Evolutionary conservation across 2,797 vertebrate species (phyloP).

Genomic region (Darevskia nairensis): DNA sequence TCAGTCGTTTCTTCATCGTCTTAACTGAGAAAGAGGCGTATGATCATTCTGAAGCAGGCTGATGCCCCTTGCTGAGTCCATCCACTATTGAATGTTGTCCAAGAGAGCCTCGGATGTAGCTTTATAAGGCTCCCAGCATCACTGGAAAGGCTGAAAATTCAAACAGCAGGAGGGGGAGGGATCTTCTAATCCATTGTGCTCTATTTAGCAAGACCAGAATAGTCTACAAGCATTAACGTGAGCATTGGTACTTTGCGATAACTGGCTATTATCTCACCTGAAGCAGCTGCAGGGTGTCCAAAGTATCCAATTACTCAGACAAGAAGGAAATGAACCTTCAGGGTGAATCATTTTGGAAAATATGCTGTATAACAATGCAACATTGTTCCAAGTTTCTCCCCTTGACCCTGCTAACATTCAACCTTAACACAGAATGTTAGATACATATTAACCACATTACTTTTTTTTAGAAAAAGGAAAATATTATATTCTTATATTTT

Average conservation of each 20-base stretch:
- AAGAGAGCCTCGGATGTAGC: slow-evolving; percentile 45
- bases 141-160: slow-evolving; percentile 60
- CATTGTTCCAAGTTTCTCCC: slow-evolving; percentile 48
- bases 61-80: slow-evolving; percentile 67
- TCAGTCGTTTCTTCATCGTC: slow-evolving; percentile 63
- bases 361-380: slow-evolving; percentile 57
- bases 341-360: slow-evolving; percentile 42
- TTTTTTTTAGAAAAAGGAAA: neutral
- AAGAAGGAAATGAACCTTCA: slow-evolving; percentile 39
- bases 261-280: slow-evolving; percentile 65
- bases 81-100: slow-evolving; percentile 53
- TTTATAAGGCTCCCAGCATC: slow-evolving; percentile 57
- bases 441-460: slow-evolving; percentile 20
- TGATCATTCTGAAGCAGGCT: slow-evolving; percentile 67
- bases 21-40: slow-evolving; percentile 63
- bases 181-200: slow-evolving; percentile 71
- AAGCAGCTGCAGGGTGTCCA: slow-evolving; percentile 69
- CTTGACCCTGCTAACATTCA: neutral
- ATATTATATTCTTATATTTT: slow-evolving; percentile 27
- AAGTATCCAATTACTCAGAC: slow-evolving; percentile 67
- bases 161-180: slow-evolving; percentile 55
- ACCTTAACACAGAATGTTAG: slow-evolving; percentile 37
- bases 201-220: slow-evolving; percentile 74
- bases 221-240: slow-evolving; percentile 64
- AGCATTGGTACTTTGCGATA: slow-evolving; percentile 66